Base-by-base conservation (phyloP, 2,797 vertebrate species). In the Artibeus lituratus region DNA sequence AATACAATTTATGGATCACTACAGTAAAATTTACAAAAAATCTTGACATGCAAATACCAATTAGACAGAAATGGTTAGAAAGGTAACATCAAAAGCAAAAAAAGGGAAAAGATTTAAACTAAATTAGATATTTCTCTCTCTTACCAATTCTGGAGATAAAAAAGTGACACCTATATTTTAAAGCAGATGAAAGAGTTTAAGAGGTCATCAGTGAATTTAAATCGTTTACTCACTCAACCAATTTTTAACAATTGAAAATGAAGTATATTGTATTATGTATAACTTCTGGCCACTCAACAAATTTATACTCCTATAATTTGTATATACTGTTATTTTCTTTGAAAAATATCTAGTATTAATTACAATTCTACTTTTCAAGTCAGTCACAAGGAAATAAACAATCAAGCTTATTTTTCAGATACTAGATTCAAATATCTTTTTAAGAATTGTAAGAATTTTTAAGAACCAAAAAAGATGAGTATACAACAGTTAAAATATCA, bases 261-360 rank as follows among this genome's bases (percentile, higher is more conserved):
- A 94, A 95, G 51, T 55, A 86, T 81, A 83, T 6, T 73, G 7
- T 90, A 55, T 65, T 91, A 87, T 49, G 88, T 94, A 73, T 47
- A 93, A 77, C 49, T 42, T 84, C 51, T 78, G 65, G 78, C 6
- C 73, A 91, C 51, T 88, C 19, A 94, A 88, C 9, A 84, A 96
- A 92, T 70, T 95, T 47, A 95, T 11, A 73, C 0, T 59, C 39
- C 32, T 91, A 78, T 76, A 74, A 57, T 57, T 57, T 12, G 24
- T 10, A 59, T 12, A 59, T 29, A 59, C 53, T 55, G 24, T 59
- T 59, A 59, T 90, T 82, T 80, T 55, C 55, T 86, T 42, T 78
- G 42, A 83, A 90, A 92, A 92, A 84, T 53, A 84, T 53, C 49
- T 82, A 94, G 47, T 24, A n/a, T 91, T 92, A 96, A 78, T 87